These are phyloP conservation scores for Cromileptes altivelis DNA, from an alignment of 2,113 vertebrate species.

Conservation along the genomic window DNA sequence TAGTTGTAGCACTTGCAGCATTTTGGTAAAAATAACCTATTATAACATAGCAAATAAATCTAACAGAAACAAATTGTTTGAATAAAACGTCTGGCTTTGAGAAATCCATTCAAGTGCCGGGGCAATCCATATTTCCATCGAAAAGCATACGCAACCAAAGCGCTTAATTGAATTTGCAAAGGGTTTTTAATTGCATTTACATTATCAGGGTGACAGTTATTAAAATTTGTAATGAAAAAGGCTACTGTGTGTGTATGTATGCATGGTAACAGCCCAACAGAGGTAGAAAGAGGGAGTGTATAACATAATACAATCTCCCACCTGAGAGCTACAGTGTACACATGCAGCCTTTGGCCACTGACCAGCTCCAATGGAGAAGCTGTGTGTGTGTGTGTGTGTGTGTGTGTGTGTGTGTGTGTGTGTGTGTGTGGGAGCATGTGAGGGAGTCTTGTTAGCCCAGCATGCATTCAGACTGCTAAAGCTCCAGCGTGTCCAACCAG, in stretches of 20 bases:
- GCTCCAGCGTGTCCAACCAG: conserved; percentile 3
- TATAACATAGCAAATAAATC: conserved; percentile 7
- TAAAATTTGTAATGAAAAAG: background rate
- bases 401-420: conserved; percentile 20
- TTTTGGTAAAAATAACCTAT: background rate
- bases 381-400: conserved; percentile 9
- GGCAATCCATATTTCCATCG: background rate
- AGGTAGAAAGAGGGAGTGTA: background rate
- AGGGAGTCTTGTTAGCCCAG: conserved; percentile 1
- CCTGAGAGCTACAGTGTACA: conserved; percentile 28
- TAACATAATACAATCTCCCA: conserved; percentile 14
- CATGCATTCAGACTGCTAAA: conserved; percentile 4
- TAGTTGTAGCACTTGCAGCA: background rate
- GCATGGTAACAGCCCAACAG: conserved; percentile 24
- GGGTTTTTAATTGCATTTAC: background rate
- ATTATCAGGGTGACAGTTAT: background rate
- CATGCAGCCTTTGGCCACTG: conserved; percentile 25
- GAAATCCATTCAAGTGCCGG: conserved; percentile 13
- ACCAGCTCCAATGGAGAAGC: conserved; percentile 15
- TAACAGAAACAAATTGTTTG: background rate
- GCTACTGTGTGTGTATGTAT: background rate
- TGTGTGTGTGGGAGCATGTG: background rate
- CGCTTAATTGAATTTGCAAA: conserved; percentile 21
- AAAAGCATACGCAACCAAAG: conserved; percentile 3
- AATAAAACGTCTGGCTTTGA: conserved; percentile 5